Evolutionary conservation across 1,140 invertebrate species (phyloP), one percentile per base, ranked within the genome.

Genomic region (Drosophila nikananu): DNA sequence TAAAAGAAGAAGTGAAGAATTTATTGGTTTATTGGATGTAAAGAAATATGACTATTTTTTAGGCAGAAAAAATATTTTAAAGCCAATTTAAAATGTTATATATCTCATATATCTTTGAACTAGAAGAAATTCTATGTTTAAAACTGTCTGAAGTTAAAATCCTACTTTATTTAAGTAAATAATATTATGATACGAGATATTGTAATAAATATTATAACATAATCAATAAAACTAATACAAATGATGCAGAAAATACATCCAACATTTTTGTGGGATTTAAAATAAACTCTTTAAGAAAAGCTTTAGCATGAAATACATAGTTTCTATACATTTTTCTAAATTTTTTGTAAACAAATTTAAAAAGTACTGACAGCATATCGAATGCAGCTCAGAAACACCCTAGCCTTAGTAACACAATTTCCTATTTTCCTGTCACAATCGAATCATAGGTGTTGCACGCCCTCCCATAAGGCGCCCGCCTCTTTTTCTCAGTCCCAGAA

Each of bases 401-500:
- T 32, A 23, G 13, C 13, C 21, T 35, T 19, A 25, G 30, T 27
- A 37, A 27, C 21, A 52, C 46, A 13, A 32, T 70, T 70, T 67
- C 21, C 67, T 10, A 54, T 44, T 70, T 52, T 37, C 30, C 67
- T 27, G 63, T 44, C 63, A 32, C 67, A 70, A 68, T 67, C 63
- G 66, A 67, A 67, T 67, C 63, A 66, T 63, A 65, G 39, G 66
- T 52, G 35, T 67, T 35, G 25, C 21, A 23, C 66, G 66, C 66
- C 66, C 66, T 55, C 64, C 30, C 39, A 27, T 41, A 12, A 21
- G 30, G 39, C 13, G 15, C 49, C 23, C 67, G 63, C 67, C 67
- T 21, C 63, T 19, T 71, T 71, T 71, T 71, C 67, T 48, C 67
- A 68, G 64, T 66, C 67, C n/a, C 51, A 25, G 63, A 39, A 71